A percentile compares a stretch with the other conserved stretches of the same genome.
phyloP scores from a whole-genome alignment of 23 tunicate species.

The Ascidia mentula region DNA sequence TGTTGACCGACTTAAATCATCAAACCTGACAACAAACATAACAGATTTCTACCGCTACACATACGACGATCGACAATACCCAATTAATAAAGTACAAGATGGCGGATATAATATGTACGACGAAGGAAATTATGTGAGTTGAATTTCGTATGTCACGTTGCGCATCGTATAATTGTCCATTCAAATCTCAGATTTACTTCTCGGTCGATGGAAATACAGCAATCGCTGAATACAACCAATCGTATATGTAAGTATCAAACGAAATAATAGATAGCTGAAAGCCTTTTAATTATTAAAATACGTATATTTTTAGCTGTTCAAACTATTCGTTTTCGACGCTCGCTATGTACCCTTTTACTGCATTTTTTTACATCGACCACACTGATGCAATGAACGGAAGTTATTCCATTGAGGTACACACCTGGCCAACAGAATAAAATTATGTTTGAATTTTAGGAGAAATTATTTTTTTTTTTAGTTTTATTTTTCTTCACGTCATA shows the following conservation, averaged over 20 bases:
- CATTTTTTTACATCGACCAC: not conserved
- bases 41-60: not conserved
- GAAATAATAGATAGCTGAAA: too few relatives aligned
- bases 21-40: not conserved
- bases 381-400: not conserved
- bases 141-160: too few relatives aligned
- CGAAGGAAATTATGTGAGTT: not conserved
- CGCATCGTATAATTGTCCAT: not conserved
- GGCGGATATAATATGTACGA: not conserved
- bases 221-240: not conserved
- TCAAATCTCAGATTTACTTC: not conserved
- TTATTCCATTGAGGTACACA: not conserved
- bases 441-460: too few relatives aligned
- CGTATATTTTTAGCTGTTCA: not conserved
- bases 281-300: not conserved
- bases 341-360: too few relatives aligned
- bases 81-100: not conserved
- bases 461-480: too few relatives aligned
- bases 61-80: not conserved
- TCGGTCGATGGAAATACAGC: not conserved
- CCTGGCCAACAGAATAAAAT: too few relatives aligned
- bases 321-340: not conserved
- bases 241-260: not conserved
- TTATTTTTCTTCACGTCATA: too few relatives aligned
- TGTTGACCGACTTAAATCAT: not conserved